These are phyloP conservation scores for Apostichopus parvimensis DNA, from an alignment of 35 echinoderm and acorn worm species.

Conservation along the genomic window DNA sequence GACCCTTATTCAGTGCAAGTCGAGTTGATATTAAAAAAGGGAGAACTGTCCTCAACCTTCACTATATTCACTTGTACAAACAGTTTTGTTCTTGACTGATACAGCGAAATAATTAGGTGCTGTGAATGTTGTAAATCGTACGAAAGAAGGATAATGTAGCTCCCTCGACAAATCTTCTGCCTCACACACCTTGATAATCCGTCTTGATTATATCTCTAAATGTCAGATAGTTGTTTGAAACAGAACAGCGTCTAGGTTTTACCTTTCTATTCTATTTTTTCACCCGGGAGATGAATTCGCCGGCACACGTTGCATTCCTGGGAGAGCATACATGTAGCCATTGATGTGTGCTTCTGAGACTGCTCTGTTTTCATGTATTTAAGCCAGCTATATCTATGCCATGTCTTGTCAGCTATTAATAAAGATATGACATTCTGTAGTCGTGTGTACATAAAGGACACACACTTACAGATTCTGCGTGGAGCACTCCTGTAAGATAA, in stretches of 20 bases:
- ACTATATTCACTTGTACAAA: too few relatives aligned
- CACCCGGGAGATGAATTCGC: background rate
- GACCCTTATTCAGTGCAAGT: too few relatives aligned
- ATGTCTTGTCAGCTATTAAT: conserved; percentile 5
- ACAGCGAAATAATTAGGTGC: too few relatives aligned
- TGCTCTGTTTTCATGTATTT: background rate
- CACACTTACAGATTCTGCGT: background rate
- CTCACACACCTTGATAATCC: background rate
- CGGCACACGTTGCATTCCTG: background rate
- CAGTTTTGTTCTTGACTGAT: too few relatives aligned
- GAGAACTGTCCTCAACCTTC: too few relatives aligned
- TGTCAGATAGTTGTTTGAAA: conserved; percentile 10
- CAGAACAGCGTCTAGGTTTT: background rate
- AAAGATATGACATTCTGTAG: background rate
- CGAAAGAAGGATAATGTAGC: background rate
- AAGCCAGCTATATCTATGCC: background rate
- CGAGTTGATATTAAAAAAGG: too few relatives aligned
- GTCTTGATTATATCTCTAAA: background rate
- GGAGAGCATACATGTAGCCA: background rate
- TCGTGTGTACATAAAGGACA: background rate
- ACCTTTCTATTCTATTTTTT: background rate
- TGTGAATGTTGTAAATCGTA: too few relatives aligned
- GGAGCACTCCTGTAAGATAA: background rate
- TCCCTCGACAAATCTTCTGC: background rate
- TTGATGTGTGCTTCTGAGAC: background rate